Base-by-base conservation (phyloP, 2,888 invertebrate genomes). In the Aphidius colemani region DNA sequence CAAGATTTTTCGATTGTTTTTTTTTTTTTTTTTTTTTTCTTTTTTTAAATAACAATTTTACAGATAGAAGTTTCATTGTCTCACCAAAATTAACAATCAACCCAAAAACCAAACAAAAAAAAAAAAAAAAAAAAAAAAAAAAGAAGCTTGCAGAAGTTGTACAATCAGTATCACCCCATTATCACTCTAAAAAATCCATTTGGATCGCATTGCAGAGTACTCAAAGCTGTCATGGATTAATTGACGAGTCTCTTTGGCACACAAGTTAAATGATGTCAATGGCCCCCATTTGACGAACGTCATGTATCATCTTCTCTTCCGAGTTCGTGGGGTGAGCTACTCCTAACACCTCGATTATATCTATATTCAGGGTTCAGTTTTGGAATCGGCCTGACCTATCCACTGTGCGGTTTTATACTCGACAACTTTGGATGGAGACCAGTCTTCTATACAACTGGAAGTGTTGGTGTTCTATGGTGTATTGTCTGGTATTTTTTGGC, bases 331-430 rank as follows among this genome's bases (percentile, higher is more conserved):
- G 79, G 78, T 80, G 80, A 79, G 80, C 78, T 70, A 75, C 78
- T 73, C 82, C 77, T 81, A 81, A 82, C 77, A 70, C n/a, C 10
- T 45, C 39, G 13, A 6, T 46, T 76, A 79, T 80, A 74, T 80
- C 77, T 79, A 78, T 79, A 78, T 77, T 72, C 82, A 86, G 89
- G 90, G 75, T 90, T 90, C 83, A 90, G 89, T 77, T 89, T 90
- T 74, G 90, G 90, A 39, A 90, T 90, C 69, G 90, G 90, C 7
- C 78, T 90, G 71, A 90, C 90, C 44, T 90, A 90, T 79, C 89
- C 89, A 10, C 80, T 90, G 49, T 89, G 89, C 74, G 90, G 90
- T 46, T 88, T 89, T 77, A 84, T 90, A 70, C 90, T 90, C 70
- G 87, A 88, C 45, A 85, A 87, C 67, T 86, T 86, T 64, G 90